Evolutionary conservation across 2,888 invertebrate genomes (phyloP).

Genomic region (Andrena praecox): DNA sequence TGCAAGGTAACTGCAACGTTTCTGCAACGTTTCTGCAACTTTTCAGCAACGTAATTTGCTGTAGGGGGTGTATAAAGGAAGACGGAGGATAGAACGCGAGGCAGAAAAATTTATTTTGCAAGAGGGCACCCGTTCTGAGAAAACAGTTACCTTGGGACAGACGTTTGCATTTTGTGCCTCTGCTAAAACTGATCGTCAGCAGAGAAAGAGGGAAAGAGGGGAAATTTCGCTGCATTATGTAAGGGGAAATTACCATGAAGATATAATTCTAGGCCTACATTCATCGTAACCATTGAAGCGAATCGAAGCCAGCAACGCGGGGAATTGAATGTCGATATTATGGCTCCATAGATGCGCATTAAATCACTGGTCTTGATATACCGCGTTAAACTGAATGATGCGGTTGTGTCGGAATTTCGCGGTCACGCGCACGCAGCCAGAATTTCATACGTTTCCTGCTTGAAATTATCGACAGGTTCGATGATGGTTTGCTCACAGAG

Average conservation of each 20-base stretch:
- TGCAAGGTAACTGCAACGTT: no score
- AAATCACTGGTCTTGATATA: constrained; percentile 29
- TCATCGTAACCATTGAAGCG: constrained; percentile 12
- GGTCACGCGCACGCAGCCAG: not conserved
- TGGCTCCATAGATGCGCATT: constrained; percentile 19
- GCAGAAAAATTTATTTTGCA: no score
- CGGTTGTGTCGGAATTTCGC: constrained; percentile 21
- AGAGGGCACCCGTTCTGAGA: no score
- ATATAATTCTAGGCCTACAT: constrained; percentile 4
- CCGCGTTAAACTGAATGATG: constrained; percentile 44
- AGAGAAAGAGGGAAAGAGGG: not conserved
- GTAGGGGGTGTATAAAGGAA: no score
- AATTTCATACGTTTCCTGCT: constrained; percentile 1
- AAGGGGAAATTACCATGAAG: not conserved
- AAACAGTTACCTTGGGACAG: not conserved
- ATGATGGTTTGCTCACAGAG: not conserved
- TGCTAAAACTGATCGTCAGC: not conserved
- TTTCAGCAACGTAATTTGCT: no score
- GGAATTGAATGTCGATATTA: constrained; percentile 48
- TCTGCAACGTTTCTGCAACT: no score
- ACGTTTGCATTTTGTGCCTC: not conserved
- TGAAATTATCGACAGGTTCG: not conserved
- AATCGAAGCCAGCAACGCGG: constrained; percentile 23
- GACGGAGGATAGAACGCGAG: no score
- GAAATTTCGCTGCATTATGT: not conserved